Evolutionary conservation across 2,113 vertebrate genomes (phyloP).

Genomic region (Nannobrachium achirus): DNA sequence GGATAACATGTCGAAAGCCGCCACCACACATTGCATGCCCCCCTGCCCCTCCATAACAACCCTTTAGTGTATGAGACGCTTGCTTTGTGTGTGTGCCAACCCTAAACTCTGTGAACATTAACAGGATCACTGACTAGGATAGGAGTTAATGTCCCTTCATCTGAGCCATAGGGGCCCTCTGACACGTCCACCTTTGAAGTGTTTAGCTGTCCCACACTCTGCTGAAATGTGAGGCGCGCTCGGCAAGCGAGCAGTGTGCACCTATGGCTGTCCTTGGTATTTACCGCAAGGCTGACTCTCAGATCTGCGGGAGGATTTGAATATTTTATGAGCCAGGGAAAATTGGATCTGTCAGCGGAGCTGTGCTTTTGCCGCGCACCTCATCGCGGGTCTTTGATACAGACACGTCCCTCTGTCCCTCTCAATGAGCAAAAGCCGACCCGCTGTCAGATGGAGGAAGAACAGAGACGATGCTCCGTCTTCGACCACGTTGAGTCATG

Average conservation of each 20-base stretch:
- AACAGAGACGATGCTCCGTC: conserved; percentile 50
- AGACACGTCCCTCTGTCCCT: conserved; percentile 69
- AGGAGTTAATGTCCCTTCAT: conserved; percentile 73
- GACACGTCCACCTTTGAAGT: conserved; percentile 68
- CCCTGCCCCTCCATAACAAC: conserved; percentile 52
- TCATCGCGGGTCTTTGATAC: conserved; percentile 74
- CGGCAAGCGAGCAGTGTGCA: conserved; percentile 42
- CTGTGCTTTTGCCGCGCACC: conserved; percentile 62
- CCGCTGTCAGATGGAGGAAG: conserved; percentile 47
- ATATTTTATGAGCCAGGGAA: conserved; percentile 82
- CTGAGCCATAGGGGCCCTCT: conserved; percentile 64
- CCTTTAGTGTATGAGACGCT: conserved; percentile 65
- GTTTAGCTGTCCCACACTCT: conserved; percentile 48
- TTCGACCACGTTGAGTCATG: conserved; percentile 50
- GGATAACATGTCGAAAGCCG: conserved; percentile 65
- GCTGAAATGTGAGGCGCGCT: conserved; percentile 57
- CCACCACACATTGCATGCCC: conserved; percentile 66
- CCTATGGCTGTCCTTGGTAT: conserved; percentile 67
- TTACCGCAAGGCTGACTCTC: conserved; percentile 70
- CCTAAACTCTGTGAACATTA: conserved; percentile 69
- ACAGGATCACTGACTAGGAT: conserved; percentile 70
- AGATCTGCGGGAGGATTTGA: conserved; percentile 80
- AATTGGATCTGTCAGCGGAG: conserved; percentile 79
- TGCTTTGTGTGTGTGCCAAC: conserved; percentile 72
- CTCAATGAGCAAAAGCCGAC: conserved; percentile 68